Percentiles rank a stretch among this genome's conserved stretches.
Conservation (phyloP, 2,113 vertebrate species). For the Petaurus breviceps region DNA sequence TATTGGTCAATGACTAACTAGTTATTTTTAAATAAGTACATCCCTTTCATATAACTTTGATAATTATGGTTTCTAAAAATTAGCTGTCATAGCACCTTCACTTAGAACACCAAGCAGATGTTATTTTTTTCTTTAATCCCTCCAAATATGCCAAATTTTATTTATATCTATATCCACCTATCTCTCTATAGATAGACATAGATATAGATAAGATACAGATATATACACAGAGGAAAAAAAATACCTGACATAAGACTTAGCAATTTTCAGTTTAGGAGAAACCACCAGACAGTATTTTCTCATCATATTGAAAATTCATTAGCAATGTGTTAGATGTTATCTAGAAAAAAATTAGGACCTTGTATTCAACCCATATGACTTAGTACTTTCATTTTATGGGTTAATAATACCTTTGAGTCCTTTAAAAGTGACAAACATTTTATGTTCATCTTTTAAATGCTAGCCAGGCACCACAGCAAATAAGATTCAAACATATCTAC, state of each 20-base stretch:
- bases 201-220: too few relatives aligned
- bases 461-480: neutral
- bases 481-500: neutral
- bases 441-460: neutral
- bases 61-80: too few relatives aligned
- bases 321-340: neutral
- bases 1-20: too few relatives aligned
- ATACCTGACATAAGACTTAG: neutral
- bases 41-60: too few relatives aligned
- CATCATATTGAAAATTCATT: neutral
- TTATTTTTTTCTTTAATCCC: too few relatives aligned
- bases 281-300: neutral
- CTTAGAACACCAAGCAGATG: too few relatives aligned
- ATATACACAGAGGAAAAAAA: neutral
- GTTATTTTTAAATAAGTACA: too few relatives aligned
- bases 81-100: too few relatives aligned
- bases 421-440: neutral
- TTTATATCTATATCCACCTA: too few relatives aligned
- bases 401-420: neutral
- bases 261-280: neutral
- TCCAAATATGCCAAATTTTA: too few relatives aligned
- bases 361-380: neutral
- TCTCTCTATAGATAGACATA: too few relatives aligned
- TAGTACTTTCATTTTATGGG: neutral
- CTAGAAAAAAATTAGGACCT: neutral